Base-by-base conservation (phyloP, 2,888 invertebrate species). In the Malthinus flaveolus region DNA sequence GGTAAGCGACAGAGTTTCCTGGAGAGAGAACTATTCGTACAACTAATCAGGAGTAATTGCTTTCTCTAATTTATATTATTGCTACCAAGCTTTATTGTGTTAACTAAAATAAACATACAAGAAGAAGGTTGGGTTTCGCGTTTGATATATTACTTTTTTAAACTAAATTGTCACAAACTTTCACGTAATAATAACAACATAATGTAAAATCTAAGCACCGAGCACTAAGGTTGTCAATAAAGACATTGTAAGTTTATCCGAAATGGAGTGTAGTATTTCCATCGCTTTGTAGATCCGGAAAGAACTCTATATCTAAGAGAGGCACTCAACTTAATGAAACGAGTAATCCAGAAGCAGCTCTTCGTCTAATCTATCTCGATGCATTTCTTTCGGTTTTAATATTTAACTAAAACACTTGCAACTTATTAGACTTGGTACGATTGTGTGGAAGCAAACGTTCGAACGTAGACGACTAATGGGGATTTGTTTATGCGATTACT, bases 251-350 rank as follows among this genome's bases (percentile, higher is more conserved):
- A 63, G 69, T 70, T 70, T 69, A 71, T 69, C 70, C 71, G 69
- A 73, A 75, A 75, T 74, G 73, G 73, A 74, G 74, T 75, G 75
- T 71, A 73, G 71, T 67, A 66, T 64, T 68, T 68, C 68, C 58
- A 58, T 59, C 54, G 66, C 62, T 65, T 64, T 65, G 62, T 63
- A 63, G 65, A 63, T 63, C 73, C 74, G 74, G 75, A 74, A 65
- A 74, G 73, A 73, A 75, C 72, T 73, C 72, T 73, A 73, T 74
- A 75, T 74, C 73, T 59, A 64, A 76, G 77, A 75, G 76, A 77
- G 80, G 80, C 81, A 81, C 81, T 81, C 80, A 80, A 79, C 79
- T 79, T 81, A 81, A 81, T 81, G 81, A 81, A 81, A 81, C 80
- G 80, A 75, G 79, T 81, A 81, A 81, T 81, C 80, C 80, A 72